Evolutionary conservation across 2,113 vertebrate species (phyloP), one percentile per base, ranked within the genome.

Genomic region (Beaufortia kweichowensis): DNA sequence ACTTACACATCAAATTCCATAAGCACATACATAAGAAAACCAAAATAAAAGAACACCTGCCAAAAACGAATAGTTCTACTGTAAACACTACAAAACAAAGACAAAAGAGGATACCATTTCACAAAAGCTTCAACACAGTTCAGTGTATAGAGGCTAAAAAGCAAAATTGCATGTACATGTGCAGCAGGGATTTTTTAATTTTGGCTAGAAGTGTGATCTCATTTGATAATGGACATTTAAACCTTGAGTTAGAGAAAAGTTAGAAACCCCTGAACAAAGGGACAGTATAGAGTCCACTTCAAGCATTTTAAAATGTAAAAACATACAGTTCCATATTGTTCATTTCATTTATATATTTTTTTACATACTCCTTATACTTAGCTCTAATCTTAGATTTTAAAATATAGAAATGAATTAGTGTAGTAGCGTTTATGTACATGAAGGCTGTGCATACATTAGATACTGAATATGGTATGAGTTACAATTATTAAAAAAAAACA

Each of bases 1-100:
- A 74, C 71, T 21, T 62, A 28, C 61, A 60, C 71, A 74, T 61
- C 39, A 61, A 70, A 72, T 39, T 71, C 15, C 23, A 29, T 35
- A 39, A 57, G 31, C 50, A 41, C 53, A 39, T 14, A 71, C 50
- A 41, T 10, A 68, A 33, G 26, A 41, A 19, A 28, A 53, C 14
- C 15, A n/a, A 62, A 59, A 59, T n/a, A 41, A 59, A 61, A 74
- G 19, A 46, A 48, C 11, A 74, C 48, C 41, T 8, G n/a, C 71
- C 57, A 48, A 39, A 48, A 74, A 48, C 57, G 0, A 72, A 59
- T 41, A 48, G 24, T 29, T 61, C 39, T 74, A 74, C 24, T 5
- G 35, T 24, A 48, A 48, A 74, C 24, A 74, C 35, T 53, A 85
- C 80, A 28, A 56, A 86, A 85, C 46, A 73, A 61, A 62, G 57